Conservation (phyloP, 2,113 vertebrate species). For the Bubo bubo region DNA sequence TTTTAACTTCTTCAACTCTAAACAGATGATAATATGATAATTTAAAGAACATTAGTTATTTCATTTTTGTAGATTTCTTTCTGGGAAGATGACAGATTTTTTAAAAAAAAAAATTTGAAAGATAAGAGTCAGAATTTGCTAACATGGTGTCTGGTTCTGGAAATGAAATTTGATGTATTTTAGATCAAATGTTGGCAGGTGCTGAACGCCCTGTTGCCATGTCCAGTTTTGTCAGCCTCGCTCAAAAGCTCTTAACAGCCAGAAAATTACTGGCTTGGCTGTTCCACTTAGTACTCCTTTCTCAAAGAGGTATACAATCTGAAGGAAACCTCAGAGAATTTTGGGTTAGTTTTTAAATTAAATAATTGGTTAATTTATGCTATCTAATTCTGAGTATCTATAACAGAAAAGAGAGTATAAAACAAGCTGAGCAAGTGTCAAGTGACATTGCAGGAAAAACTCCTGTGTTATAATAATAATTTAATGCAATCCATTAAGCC, state of each 20-base stretch:
- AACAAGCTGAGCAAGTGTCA: neutral
- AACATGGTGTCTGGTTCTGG: neutral
- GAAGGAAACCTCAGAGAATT: neutral
- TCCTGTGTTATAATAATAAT: neutral
- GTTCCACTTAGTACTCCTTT: neutral
- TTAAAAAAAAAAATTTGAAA: neutral
- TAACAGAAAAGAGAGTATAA: neutral
- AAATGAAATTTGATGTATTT: neutral
- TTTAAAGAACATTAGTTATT: neutral
- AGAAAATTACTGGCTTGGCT: neutral
- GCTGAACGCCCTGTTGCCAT: neutral
- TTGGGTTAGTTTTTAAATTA: neutral
- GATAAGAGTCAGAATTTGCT: neutral
- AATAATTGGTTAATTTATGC: neutral
- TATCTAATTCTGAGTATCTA: neutral
- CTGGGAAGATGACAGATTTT: neutral
- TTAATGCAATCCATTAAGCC: neutral
- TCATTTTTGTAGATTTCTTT: neutral
- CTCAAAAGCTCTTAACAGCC: neutral
- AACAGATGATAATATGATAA: neutral
- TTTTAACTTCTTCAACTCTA: neutral
- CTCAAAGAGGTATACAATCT: neutral
- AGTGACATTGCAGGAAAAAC: neutral
- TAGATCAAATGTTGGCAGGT: neutral
- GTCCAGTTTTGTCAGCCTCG: neutral